Conservation (phyloP, 2,888 invertebrate genomes). For the Ditula angustiorana region DNA sequence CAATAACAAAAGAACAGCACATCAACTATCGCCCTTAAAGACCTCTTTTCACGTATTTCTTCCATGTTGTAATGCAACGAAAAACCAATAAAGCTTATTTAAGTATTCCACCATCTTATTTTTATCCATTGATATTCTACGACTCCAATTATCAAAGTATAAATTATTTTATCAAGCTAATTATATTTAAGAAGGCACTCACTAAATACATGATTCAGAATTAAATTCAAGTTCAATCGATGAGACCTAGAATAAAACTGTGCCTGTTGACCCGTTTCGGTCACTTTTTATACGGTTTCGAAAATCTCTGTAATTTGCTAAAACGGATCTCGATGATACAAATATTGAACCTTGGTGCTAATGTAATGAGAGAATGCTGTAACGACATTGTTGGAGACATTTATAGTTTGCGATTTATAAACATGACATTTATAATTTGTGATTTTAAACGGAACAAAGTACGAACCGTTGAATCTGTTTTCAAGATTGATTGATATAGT, state of each 20-base stretch:
- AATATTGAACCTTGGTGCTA: slow-evolving; percentile 31
- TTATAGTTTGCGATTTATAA: slow-evolving; percentile 23
- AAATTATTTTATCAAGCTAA: no score
- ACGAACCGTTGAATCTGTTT: no score
- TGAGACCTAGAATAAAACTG: slow-evolving; percentile 56
- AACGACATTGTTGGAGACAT: slow-evolving; percentile 4
- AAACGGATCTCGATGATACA: slow-evolving; percentile 43
- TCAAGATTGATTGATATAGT: no score
- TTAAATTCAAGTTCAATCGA: slow-evolving; percentile 41
- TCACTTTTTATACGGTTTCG: slow-evolving; percentile 65
- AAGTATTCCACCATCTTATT: no score
- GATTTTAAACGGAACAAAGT: background rate
- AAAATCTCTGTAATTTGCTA: slow-evolving; percentile 53
- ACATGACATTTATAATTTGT: background rate
- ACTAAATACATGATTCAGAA: slow-evolving; percentile 62
- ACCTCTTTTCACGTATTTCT: no score
- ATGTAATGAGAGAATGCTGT: slow-evolving; percentile 37
- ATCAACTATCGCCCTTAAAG: no score
- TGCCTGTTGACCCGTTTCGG: slow-evolving; percentile 46
- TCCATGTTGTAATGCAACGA: no score
- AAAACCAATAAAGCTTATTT: no score
- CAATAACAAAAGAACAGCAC: no score
- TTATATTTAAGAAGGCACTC: slow-evolving; percentile 44
- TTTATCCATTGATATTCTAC: no score
- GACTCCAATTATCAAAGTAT: no score